Percentiles rank a stretch among this genome's conserved stretches.
These are phyloP conservation scores for Sandelia bainsii DNA, from an alignment of 2,797 vertebrate genomes.

Conservation along the genomic window DNA sequence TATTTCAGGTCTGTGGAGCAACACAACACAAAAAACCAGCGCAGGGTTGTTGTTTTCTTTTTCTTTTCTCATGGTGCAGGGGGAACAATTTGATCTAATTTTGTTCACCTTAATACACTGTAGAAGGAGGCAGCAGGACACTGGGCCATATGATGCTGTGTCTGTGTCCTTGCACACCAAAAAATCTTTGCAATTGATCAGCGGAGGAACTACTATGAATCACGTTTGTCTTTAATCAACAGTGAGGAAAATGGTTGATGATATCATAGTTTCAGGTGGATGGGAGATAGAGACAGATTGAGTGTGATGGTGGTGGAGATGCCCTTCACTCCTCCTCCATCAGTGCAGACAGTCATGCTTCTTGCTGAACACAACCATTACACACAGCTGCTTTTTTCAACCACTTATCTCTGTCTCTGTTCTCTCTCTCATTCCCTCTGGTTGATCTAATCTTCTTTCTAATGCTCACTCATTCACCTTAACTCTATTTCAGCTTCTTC, in stretches of 20 bases:
- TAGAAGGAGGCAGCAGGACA: background rate
- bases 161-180: too few species aligned
- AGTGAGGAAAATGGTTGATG: constrained; percentile 27
- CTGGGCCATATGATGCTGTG: too few species aligned
- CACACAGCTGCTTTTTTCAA: constrained; percentile 23
- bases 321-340: constrained; percentile 53
- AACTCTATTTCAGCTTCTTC: constrained; percentile 11
- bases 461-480: constrained; percentile 12
- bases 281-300: constrained; percentile 55
- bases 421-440: constrained; percentile 17
- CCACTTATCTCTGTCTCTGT: constrained; percentile 2
- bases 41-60: too few species aligned
- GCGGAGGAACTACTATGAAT: background rate
- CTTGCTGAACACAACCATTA: constrained; percentile 44
- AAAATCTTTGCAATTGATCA: too few species aligned
- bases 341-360: constrained; percentile 22
- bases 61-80: background rate
- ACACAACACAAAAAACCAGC: constrained; percentile 46
- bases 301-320: constrained; percentile 40
- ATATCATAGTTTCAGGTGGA: constrained; percentile 37
- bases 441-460: constrained; percentile 34
- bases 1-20: constrained; percentile 16
- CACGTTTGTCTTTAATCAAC: constrained; percentile 29
- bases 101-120: background rate
- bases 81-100: background rate